phyloP scores from a whole-genome alignment of 2,113 vertebrate species.

The Helogale parvula region DNA sequence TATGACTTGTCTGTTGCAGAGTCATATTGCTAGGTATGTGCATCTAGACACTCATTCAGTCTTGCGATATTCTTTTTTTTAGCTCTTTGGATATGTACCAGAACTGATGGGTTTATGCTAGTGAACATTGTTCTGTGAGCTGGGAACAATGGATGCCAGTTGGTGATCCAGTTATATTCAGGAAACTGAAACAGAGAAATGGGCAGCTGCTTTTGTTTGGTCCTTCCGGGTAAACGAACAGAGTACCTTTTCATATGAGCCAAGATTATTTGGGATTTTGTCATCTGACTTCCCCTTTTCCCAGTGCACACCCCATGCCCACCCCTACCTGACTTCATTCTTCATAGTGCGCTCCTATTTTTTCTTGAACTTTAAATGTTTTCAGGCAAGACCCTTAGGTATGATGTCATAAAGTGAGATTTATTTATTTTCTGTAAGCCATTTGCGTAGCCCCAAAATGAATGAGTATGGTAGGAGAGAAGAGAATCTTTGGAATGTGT shows the following conservation, averaged over 20 bases:
- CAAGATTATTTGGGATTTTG: constrained; percentile 52
- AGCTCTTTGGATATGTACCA: constrained; percentile 4
- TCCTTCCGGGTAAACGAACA: constrained; percentile 60
- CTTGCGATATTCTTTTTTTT: neutral
- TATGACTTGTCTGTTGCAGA: neutral
- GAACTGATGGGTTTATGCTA: constrained; percentile 43
- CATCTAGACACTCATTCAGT: neutral
- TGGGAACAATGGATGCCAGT: constrained; percentile 53
- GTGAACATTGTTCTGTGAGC: constrained; percentile 36
- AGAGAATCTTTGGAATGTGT: neutral
- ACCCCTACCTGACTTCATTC: neutral
- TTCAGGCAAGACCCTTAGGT: neutral
- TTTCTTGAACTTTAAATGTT: constrained; percentile 18
- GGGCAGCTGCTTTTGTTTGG: constrained; percentile 70
- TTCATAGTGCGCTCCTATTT: neutral
- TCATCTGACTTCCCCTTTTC: constrained; percentile 55
- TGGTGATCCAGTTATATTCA: constrained; percentile 68
- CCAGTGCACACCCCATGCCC: neutral
- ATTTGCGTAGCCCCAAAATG: constrained; percentile 38
- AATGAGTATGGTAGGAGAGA: neutral
- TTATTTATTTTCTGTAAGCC: neutral
- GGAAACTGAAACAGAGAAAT: constrained; percentile 71
- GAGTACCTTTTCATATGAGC: constrained; percentile 65
- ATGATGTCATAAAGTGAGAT: neutral
- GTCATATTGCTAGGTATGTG: neutral